Percentiles rank a stretch among this genome's conserved stretches.
Evolutionary conservation across 2,888 invertebrate species (phyloP).

Genomic region (Isotomurus palustris): DNA sequence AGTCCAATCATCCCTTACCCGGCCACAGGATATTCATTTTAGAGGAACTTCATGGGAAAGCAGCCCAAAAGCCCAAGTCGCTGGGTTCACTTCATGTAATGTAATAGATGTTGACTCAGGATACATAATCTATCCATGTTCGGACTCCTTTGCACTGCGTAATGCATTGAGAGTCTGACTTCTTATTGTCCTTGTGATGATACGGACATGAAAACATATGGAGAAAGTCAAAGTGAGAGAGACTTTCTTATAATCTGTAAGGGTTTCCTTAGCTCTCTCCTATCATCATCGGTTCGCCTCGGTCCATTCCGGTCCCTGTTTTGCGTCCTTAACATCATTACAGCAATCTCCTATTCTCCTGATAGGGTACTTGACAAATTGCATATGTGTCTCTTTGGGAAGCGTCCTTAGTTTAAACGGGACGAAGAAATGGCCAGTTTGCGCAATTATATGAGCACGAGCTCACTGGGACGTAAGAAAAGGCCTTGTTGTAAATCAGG

Average conservation of each 20-base stretch:
- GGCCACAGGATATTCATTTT: not conserved
- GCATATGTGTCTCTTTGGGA: not conserved
- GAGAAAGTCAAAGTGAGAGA: not conserved
- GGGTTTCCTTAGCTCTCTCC: too few species aligned
- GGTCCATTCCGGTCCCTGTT: conserved; percentile 1
- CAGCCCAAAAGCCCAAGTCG: not conserved
- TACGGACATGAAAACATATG: not conserved
- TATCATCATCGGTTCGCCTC: conserved; percentile 15
- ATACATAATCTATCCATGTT: not conserved
- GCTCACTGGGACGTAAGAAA: too few species aligned
- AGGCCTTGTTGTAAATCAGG: too few species aligned
- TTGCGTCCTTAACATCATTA: not conserved
- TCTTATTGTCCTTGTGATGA: too few species aligned
- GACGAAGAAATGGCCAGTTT: too few species aligned
- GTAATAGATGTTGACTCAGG: not conserved
- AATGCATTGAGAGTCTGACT: not conserved
- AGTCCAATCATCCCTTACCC: not conserved
- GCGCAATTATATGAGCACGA: too few species aligned
- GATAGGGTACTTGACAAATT: not conserved
- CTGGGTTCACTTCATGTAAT: too few species aligned
- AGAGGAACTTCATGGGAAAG: not conserved
- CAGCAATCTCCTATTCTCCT: not conserved
- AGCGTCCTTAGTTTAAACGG: too few species aligned
- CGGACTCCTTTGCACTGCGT: not conserved
- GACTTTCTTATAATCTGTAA: not conserved